A percentile compares a stretch with the other conserved stretches of the same genome.
Evolutionary conservation across 2,113 vertebrate species (phyloP).

Genomic region (Siphamia tubifer): DNA sequence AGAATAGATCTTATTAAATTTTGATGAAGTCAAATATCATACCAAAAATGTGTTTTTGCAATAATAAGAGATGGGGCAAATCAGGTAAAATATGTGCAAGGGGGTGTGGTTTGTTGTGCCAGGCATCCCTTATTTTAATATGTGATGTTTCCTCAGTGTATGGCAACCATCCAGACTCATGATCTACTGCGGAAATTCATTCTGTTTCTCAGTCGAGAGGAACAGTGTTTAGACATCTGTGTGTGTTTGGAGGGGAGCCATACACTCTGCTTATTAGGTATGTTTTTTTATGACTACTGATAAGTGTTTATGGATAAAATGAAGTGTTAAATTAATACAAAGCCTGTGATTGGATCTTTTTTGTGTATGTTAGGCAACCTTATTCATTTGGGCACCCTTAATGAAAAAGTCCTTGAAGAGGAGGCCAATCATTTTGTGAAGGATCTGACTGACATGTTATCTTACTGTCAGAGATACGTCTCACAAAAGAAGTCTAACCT

Average conservation of each 20-base stretch:
- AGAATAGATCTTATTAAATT: too few relatives aligned
- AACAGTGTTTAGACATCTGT: slow-evolving; percentile 90
- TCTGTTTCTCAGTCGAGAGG: slow-evolving; percentile 87
- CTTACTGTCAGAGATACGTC: slow-evolving; percentile 97
- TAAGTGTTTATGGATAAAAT: background rate
- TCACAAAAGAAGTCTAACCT: slow-evolving; percentile 99
- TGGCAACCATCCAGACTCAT: slow-evolving; percentile 87
- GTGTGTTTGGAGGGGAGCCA: slow-evolving; percentile 95
- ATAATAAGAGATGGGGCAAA: too few relatives aligned
- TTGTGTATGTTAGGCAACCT: slow-evolving; percentile 85
- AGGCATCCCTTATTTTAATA: too few relatives aligned
- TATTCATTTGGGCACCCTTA: slow-evolving; percentile 89
- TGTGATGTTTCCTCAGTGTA: slow-evolving; percentile 79
- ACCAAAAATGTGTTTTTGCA: too few relatives aligned
- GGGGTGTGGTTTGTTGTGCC: too few relatives aligned
- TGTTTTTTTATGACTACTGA: slow-evolving; percentile 21
- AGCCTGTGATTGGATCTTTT: background rate
- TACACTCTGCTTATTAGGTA: slow-evolving; percentile 94
- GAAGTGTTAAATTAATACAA: background rate
- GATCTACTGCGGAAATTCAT: slow-evolving; percentile 91
- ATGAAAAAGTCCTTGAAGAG: slow-evolving; percentile 88
- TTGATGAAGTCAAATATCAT: too few relatives aligned
- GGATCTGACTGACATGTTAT: slow-evolving; percentile 92
- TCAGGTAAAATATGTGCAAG: too few relatives aligned
- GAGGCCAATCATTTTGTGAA: slow-evolving; percentile 91